phyloP scores from a whole-genome alignment of 2,797 vertebrate species.

The Tachyglossus aculeatus region DNA sequence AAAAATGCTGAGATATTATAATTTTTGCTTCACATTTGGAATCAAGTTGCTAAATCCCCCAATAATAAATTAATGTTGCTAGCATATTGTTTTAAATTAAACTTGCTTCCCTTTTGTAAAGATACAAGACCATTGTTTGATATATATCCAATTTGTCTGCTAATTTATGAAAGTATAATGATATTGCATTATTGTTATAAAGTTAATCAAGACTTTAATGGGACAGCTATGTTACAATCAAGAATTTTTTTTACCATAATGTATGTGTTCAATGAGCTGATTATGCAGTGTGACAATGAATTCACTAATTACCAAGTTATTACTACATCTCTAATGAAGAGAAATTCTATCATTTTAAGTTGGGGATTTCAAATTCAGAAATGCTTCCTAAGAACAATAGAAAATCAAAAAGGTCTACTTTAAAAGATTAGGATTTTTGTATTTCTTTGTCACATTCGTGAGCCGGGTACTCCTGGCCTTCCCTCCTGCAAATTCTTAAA shows the following conservation, averaged over 20 bases:
- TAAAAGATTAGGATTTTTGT: constrained; percentile 11
- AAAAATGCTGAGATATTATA: constrained; percentile 47
- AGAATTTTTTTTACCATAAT: constrained; percentile 58
- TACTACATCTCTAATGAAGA: constrained; percentile 52
- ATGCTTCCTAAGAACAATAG: constrained; percentile 24
- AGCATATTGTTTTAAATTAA: constrained; percentile 67
- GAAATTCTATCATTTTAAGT: constrained; percentile 51
- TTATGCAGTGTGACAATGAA: constrained; percentile 66
- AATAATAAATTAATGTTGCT: constrained; percentile 58
- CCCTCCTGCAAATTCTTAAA: too few species aligned
- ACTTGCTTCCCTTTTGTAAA: constrained; percentile 40
- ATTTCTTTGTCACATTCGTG: too few species aligned
- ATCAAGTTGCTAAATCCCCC: constrained; percentile 33
- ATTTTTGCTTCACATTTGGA: constrained; percentile 39
- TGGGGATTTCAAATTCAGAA: constrained; percentile 36
- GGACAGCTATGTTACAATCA: constrained; percentile 61
- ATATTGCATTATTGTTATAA: constrained; percentile 68
- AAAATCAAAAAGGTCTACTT: constrained; percentile 1
- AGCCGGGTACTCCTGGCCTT: too few species aligned
- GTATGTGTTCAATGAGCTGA: constrained; percentile 63
- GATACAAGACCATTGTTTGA: constrained; percentile 45
- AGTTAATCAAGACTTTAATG: constrained; percentile 76
- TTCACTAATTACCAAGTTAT: constrained; percentile 73
- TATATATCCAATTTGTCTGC: constrained; percentile 64
- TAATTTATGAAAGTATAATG: constrained; percentile 71